Evolutionary conservation across 2,113 vertebrate species (phyloP), one percentile per base, ranked within the genome.

Genomic region (Cichladusa arquata): DNA sequence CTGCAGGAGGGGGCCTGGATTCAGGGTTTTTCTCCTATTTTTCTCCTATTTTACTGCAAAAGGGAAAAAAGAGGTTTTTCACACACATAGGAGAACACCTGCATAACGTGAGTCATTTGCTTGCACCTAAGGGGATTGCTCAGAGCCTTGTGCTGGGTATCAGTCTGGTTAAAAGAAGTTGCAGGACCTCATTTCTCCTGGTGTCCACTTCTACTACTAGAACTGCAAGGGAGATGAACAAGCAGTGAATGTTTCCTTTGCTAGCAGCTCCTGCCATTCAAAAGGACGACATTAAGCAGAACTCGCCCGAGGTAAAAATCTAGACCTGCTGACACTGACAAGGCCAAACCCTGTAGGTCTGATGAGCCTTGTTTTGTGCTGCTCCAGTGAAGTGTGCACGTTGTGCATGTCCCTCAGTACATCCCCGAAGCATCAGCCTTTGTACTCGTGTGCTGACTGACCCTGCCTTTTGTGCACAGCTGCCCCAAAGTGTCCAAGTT

Each of bases 301-400:
- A 67, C 40, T 74, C 15, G 3, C 40, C 34, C 26, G 28, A 38
- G n/a, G 38, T 92, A 33, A 56, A 65, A 60, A 64, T 45, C 0
- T 51, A 42, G 60, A 42, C 62, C 36, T 81, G 44, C 74, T 92
- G 92, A 60, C 79, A 82, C 40, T 48, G 33, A 45, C 77, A 81
- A 71, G 51, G 14, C 72, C 60, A 47, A 72, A 88, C 76, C 31
- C 11, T 65, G 48, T 20, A 44, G 57, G 78, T 65, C n/a, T 90
- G 70, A 48, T 26, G 56, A 34, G 45, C 67, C 48, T 79, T 60
- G 50, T 77, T 94, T 90, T 77, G 71, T 86, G 74, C 58, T 19
- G n/a, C 51, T 42, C 33, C 64, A 28, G 14, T 58, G 79, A 47
- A 38, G 31, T 83, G 48, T 77, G 45, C 0, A 0, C 1, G 0